phyloP scores from a whole-genome alignment of 2,797 vertebrate genomes.

The Helostoma temminkii region DNA sequence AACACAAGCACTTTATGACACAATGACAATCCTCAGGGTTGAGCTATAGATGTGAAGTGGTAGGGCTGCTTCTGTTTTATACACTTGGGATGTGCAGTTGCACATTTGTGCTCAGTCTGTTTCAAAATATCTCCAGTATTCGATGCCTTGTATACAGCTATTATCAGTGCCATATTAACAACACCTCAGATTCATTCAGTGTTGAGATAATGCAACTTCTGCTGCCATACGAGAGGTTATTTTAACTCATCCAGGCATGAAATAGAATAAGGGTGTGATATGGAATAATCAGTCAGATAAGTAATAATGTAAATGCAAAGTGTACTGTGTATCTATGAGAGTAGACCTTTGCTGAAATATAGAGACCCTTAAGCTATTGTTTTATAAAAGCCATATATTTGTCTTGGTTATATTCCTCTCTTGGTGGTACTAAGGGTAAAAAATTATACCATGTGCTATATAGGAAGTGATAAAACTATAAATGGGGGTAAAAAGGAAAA shows the following conservation, averaged over 20 bases:
- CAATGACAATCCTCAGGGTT: constrained; percentile 15
- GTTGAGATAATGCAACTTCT: constrained; percentile 2
- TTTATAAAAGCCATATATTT: constrained; percentile 63
- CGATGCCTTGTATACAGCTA: constrained; percentile 4
- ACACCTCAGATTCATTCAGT: not conserved
- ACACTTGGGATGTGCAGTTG: not conserved
- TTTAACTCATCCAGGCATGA: not conserved
- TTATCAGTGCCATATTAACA: constrained; percentile 9
- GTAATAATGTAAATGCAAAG: constrained; percentile 26
- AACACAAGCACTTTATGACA: constrained; percentile 38
- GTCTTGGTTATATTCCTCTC: constrained; percentile 56
- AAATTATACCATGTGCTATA: constrained; percentile 30
- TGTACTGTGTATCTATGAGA: constrained; percentile 30
- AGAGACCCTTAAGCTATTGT: constrained; percentile 43
- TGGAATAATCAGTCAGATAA: constrained; percentile 25
- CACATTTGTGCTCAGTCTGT: constrained; percentile 7
- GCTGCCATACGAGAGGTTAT: not conserved
- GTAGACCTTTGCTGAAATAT: constrained; percentile 24
- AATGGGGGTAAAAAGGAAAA: constrained; percentile 35
- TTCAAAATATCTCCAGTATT: constrained; percentile 15
- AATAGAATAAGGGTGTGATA: constrained; percentile 4
- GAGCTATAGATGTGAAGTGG: constrained; percentile 4
- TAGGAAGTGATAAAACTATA: constrained; percentile 56
- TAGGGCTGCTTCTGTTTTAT: not conserved
- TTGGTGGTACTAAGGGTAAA: constrained; percentile 37